phyloP scores from a whole-genome alignment of 1,140 invertebrate species.

The Formica exsecta region DNA sequence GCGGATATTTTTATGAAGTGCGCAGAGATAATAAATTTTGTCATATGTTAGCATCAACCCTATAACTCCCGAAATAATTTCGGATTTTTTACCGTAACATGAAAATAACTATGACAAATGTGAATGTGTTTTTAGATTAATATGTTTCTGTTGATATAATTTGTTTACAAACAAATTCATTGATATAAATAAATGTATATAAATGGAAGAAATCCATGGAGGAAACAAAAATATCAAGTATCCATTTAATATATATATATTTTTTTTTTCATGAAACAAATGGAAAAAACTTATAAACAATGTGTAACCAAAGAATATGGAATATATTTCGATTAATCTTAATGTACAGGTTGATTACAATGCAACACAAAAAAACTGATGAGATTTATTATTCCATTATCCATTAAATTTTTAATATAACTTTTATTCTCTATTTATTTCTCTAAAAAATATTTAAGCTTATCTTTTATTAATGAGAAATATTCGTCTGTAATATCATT shows the following conservation, averaged over 20 bases:
- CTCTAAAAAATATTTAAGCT: slow-evolving; percentile 50
- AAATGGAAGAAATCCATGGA: no score
- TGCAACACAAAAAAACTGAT: background rate
- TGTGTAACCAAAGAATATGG: no score
- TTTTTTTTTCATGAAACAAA: no score
- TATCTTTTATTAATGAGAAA: slow-evolving; percentile 80
- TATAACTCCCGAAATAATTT: background rate
- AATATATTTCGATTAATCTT: no score
- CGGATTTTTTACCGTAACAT: slow-evolving; percentile 34
- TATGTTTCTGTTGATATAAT: slow-evolving; percentile 68
- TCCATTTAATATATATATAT: no score
- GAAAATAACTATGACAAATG: slow-evolving; percentile 28
- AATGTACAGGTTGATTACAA: background rate
- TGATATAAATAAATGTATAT: slow-evolving; percentile 78
- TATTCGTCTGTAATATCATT: slow-evolving; percentile 82
- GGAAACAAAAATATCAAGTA: no score
- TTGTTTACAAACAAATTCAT: slow-evolving; percentile 69
- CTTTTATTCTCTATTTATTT: slow-evolving; percentile 29
- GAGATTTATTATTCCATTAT: background rate
- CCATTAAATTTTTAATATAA: background rate
- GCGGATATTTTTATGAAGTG: slow-evolving; percentile 25
- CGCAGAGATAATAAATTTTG: slow-evolving; percentile 27
- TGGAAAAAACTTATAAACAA: no score
- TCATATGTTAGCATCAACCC: background rate
- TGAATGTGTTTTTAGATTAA: slow-evolving; percentile 72